Evolutionary conservation across 2,888 invertebrate species (phyloP).

Genomic region (Chaitophorus viminalis): DNA sequence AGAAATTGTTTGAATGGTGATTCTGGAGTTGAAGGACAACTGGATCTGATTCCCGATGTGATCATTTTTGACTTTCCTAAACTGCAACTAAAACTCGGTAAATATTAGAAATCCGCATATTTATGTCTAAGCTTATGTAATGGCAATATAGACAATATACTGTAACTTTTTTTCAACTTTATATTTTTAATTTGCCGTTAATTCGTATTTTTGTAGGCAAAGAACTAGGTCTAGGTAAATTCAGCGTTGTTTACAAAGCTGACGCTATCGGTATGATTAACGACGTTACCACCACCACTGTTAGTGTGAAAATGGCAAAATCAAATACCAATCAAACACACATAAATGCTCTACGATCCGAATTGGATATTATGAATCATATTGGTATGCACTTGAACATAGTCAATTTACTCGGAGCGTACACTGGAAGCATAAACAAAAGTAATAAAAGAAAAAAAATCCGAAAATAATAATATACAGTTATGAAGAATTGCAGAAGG

Average conservation of each 20-base stretch:
- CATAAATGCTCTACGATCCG: conserved; percentile 88
- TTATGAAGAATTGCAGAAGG: background rate
- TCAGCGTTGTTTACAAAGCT: conserved; percentile 91
- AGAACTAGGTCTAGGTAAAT: conserved; percentile 92
- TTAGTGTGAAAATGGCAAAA: conserved; percentile 96
- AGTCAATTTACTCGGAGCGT: conserved; percentile 93
- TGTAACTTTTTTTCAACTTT: no score
- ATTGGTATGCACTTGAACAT: conserved; percentile 94
- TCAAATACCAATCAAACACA: conserved; percentile 84
- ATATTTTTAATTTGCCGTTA: no score
- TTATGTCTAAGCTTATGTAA: no score
- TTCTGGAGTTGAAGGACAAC: no score
- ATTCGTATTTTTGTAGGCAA: conserved; percentile 73
- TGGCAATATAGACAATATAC: no score
- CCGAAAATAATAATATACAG: background rate
- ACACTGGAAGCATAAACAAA: conserved; percentile 88
- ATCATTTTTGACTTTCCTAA: no score
- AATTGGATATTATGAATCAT: conserved; percentile 95
- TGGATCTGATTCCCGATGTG: no score
- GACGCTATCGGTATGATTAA: conserved; percentile 83
- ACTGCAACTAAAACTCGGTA: no score
- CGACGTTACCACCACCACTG: conserved; percentile 79
- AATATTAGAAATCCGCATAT: no score
- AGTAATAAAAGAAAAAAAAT: conserved; percentile 70
- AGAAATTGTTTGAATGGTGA: no score